Conservation (phyloP, 2,888 invertebrate genomes). For the Flabesymbios commensalis region DNA sequence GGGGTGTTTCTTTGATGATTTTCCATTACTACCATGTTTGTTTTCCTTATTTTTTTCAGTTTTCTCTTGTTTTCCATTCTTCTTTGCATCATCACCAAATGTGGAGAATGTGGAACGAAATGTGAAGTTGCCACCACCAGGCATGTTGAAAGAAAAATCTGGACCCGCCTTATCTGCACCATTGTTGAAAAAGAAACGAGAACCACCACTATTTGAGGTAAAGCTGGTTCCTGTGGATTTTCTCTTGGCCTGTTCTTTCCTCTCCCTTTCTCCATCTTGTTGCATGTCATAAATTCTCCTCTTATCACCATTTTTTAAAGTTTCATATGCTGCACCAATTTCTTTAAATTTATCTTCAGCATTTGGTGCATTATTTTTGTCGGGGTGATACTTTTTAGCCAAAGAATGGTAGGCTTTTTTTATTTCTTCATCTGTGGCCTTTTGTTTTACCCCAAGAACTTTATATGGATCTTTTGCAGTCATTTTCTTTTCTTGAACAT, state of each 20-base stretch:
- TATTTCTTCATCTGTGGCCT: constrained; percentile 49
- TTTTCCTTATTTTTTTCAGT: background rate
- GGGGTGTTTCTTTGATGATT: constrained; percentile 5
- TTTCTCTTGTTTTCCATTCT: background rate
- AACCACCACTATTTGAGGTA: too few species aligned
- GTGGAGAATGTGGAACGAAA: background rate
- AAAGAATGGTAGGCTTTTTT: constrained; percentile 52
- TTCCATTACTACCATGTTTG: background rate
- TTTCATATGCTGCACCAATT: constrained; percentile 52
- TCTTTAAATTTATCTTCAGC: constrained; percentile 58
- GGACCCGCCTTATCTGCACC: background rate
- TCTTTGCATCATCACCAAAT: constrained; percentile 7
- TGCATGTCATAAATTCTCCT: constrained; percentile 22
- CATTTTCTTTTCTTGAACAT: too few species aligned
- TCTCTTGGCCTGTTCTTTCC: too few species aligned
- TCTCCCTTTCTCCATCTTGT: constrained; percentile 9
- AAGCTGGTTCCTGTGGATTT: too few species aligned
- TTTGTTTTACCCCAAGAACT: constrained; percentile 39
- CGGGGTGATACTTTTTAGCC: constrained; percentile 55
- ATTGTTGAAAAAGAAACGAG: background rate
- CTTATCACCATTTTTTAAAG: constrained; percentile 38
- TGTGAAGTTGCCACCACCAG: too few species aligned
- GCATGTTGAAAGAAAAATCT: constrained; percentile 12
- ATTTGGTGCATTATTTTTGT: constrained; percentile 49
- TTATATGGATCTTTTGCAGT: constrained; percentile 12